Percentiles rank a stretch among this genome's conserved stretches.
Conservation (phyloP, 64 coral and sea anemone species). For the Stichodactyla helianthus region DNA sequence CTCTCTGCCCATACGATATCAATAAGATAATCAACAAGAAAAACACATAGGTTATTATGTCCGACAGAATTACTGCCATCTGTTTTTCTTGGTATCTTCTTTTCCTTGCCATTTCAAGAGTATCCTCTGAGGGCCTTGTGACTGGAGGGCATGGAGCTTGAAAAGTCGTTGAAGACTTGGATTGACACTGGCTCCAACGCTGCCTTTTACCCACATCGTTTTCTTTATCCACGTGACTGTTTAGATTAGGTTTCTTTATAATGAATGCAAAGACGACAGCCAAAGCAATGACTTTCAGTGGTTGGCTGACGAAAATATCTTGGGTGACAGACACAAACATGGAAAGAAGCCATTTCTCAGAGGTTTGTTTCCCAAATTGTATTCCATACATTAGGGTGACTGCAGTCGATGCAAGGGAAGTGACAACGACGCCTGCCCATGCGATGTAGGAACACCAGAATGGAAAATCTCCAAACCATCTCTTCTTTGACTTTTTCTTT, state of each 20-base stretch:
- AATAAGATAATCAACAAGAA: constrained; percentile 71
- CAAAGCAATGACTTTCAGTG: constrained; percentile 74
- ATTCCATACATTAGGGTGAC: constrained; percentile 76
- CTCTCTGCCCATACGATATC: constrained; percentile 85
- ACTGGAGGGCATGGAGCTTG: constrained; percentile 22
- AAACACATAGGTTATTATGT: constrained; percentile 54
- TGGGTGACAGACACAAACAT: constrained; percentile 81
- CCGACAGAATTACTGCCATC: constrained; percentile 61
- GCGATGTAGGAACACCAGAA: constrained; percentile 77
- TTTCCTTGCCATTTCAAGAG: constrained; percentile 46
- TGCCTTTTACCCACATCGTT: background rate
- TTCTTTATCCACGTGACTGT: background rate
- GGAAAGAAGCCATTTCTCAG: constrained; percentile 83
- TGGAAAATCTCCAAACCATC: constrained; percentile 34
- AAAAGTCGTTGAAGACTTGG: background rate
- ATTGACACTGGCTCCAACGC: background rate
- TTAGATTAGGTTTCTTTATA: constrained; percentile 66
- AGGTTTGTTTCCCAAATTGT: constrained; percentile 70
- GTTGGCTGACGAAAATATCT: constrained; percentile 89
- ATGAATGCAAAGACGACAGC: constrained; percentile 69
- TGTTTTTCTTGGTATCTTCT: constrained; percentile 58
- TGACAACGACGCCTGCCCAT: constrained; percentile 56
- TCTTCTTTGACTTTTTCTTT: background rate
- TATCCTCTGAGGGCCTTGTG: constrained; percentile 47
- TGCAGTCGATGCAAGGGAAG: constrained; percentile 41